These are phyloP conservation scores for Bovichtus variegatus DNA, from an alignment of 2,797 vertebrate genomes.

Conservation along the genomic window DNA sequence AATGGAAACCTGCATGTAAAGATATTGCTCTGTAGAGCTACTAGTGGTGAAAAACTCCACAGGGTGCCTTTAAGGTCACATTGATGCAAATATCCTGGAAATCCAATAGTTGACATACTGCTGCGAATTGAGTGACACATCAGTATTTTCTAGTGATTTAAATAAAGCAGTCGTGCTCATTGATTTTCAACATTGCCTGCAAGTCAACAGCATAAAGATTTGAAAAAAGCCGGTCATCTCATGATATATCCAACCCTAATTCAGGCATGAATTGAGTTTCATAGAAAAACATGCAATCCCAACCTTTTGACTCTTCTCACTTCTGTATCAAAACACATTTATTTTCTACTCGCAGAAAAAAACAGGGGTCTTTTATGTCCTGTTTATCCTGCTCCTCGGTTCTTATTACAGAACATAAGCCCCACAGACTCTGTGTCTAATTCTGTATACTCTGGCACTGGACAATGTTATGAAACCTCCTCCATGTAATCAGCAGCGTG, in stretches of 20 bases:
- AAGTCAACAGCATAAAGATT: background rate
- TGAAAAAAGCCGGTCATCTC: background rate
- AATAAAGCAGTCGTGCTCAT: conserved; percentile 13
- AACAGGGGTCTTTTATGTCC: background rate
- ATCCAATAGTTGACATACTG: conserved; percentile 3
- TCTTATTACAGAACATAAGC: conserved; percentile 32
- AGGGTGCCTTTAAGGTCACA: conserved; percentile 11
- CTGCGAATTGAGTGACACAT: background rate
- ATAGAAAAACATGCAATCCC: background rate
- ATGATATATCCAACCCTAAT: background rate
- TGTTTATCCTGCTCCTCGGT: conserved; percentile 16
- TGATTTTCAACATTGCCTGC: background rate
- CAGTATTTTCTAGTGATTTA: background rate
- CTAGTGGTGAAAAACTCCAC: conserved; percentile 7
- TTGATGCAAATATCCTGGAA: conserved; percentile 1
- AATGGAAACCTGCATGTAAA: background rate
- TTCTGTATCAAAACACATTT: background rate
- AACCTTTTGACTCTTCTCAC: background rate
- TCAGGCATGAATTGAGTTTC: background rate
- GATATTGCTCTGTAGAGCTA: background rate
- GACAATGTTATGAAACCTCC: conserved; percentile 40
- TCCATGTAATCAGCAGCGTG: conserved; percentile 32
- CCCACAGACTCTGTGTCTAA: conserved; percentile 28
- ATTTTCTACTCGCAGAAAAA: background rate
- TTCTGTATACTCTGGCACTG: conserved; percentile 23